These are phyloP conservation scores for Eumacrocentrus americanus DNA, from an alignment of 2,888 invertebrate species.

Conservation along the genomic window DNA sequence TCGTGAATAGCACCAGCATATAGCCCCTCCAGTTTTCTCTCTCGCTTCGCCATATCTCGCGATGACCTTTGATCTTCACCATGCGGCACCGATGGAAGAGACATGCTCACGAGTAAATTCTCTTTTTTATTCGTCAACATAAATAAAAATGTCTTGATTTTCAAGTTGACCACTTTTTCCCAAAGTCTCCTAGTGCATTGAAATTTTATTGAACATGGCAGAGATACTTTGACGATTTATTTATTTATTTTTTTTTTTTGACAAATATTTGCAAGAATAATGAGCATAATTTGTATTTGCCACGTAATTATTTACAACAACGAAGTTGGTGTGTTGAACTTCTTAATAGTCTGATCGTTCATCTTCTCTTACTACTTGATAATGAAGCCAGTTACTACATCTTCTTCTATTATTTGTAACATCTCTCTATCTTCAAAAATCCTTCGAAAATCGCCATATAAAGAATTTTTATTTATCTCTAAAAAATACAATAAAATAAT, in stretches of 20 bases:
- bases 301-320: no score
- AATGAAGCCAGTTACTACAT: no score
- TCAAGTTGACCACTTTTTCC: neutral
- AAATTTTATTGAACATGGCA: neutral
- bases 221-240: neutral
- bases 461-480: neutral
- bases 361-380: constrained; percentile 32
- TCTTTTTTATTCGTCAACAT: neutral
- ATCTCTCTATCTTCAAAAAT: constrained; percentile 18
- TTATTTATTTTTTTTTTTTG: neutral
- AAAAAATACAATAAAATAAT: no score
- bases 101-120: constrained; percentile 2
- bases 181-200: neutral
- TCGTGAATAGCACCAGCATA: constrained; percentile 19
- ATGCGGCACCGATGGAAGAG: constrained; percentile 11
- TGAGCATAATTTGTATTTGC: no score
- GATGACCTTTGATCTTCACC: constrained; percentile 40
- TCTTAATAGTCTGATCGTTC: constrained; percentile 29
- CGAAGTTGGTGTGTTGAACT: no score
- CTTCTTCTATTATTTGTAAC: neutral
- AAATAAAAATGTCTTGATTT: constrained; percentile 1
- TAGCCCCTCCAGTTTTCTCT: constrained; percentile 13
- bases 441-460: constrained; percentile 7
- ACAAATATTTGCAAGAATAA: neutral
- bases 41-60: constrained; percentile 17